phyloP scores from a whole-genome alignment of 2,888 invertebrate genomes.

The Carpatolechia fugitivella region DNA sequence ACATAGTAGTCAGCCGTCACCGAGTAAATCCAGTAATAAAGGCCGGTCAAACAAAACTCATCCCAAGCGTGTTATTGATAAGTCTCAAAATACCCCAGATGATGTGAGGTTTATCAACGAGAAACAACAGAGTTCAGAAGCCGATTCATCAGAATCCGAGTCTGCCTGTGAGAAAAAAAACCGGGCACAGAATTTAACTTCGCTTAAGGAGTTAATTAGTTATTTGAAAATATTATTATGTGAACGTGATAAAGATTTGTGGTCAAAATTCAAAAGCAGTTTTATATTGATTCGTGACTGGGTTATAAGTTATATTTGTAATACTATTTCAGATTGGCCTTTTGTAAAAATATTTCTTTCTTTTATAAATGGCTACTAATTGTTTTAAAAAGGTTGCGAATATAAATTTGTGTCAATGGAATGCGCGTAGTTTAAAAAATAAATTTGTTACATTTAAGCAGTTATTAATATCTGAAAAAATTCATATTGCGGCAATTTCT shows the following conservation, averaged over 20 bases:
- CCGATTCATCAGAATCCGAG: no score
- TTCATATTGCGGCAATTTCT: no score
- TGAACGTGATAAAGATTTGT: no score
- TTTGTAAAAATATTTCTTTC: neutral
- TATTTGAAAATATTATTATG: no score
- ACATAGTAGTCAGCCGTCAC: neutral
- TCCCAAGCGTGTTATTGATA: neutral
- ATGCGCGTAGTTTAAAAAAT: no score
- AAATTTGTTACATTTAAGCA: no score
- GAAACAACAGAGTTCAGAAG: neutral
- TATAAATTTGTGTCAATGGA: neutral
- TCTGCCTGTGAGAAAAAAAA: no score
- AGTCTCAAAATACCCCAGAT: no score
- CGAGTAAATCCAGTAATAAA: neutral
- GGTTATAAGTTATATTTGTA: neutral
- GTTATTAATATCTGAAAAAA: no score
- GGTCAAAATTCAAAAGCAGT: no score
- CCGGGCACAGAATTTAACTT: no score
- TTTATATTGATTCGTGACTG: neutral
- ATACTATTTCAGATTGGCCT: neutral
- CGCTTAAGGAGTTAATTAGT: no score
- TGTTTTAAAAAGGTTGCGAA: neutral
- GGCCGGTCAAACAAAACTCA: neutral
- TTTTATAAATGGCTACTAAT: neutral
- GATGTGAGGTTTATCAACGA: neutral